Conservation (phyloP, 2,888 invertebrate genomes). For the Agrochola lychnidis region DNA sequence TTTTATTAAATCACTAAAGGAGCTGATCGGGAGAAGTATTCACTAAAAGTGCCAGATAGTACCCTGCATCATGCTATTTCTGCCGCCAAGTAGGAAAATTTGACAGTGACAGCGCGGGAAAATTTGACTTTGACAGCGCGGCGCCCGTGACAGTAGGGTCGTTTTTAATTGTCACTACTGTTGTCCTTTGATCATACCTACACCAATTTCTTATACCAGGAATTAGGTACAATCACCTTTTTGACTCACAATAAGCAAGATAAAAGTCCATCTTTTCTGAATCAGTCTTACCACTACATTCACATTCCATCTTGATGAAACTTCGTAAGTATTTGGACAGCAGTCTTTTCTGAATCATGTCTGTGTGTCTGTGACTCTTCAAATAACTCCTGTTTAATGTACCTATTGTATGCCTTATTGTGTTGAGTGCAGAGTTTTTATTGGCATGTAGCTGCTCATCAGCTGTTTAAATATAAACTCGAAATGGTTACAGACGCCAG, state of each 20-base stretch:
- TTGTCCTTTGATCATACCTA: too few relatives aligned
- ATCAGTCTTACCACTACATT: conserved; percentile 12
- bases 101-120: too few relatives aligned
- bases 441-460: conserved; percentile 30
- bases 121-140: too few relatives aligned
- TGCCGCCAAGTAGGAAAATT: too few relatives aligned
- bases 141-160: too few relatives aligned
- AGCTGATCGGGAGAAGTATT: too few relatives aligned
- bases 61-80: background rate
- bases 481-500: conserved; percentile 39
- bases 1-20: too few relatives aligned
- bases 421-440: background rate
- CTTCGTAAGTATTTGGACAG: conserved; percentile 60
- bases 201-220: too few relatives aligned
- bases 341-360: conserved; percentile 51
- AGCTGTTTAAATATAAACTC: conserved; percentile 64
- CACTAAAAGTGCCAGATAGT: too few relatives aligned
- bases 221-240: background rate
- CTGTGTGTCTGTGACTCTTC: conserved; percentile 25
- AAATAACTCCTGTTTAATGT: conserved; percentile 17
- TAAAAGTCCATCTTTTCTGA: conserved; percentile 3
- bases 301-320: conserved; percentile 32
- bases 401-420: conserved; percentile 16
- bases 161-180: too few relatives aligned
- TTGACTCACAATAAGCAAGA: background rate